Percentiles rank a stretch among this genome's conserved stretches.
Evolutionary conservation across 2,113 vertebrate genomes (phyloP).

Genomic region (Aepyceros melampus): DNA sequence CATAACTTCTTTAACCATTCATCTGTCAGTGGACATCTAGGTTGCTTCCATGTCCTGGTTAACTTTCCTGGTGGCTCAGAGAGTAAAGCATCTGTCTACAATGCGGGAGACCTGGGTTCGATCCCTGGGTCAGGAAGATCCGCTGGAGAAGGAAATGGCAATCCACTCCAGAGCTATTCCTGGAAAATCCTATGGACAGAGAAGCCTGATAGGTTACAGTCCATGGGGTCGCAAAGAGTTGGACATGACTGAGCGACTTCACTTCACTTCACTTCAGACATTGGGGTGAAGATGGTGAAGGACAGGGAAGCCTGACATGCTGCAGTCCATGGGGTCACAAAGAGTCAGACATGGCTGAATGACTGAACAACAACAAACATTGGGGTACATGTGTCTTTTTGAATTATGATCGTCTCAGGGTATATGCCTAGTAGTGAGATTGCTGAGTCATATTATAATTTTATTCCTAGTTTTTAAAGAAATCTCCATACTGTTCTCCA

Average conservation of each 20-base stretch:
- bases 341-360: not conserved
- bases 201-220: too few relatives aligned
- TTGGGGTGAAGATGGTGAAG: not conserved
- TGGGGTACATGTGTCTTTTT: not conserved
- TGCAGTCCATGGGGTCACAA: not conserved
- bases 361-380: not conserved
- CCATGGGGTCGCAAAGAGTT: too few relatives aligned
- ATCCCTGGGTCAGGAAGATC: too few relatives aligned
- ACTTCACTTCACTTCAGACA: too few relatives aligned
- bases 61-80: too few relatives aligned
- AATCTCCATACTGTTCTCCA: not conserved
- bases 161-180: too few relatives aligned
- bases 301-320: not conserved
- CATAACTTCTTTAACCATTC: not conserved
- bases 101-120: too few relatives aligned
- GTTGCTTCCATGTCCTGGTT: not conserved
- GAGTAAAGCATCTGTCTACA: too few relatives aligned
- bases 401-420: not conserved
- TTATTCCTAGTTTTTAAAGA: not conserved
- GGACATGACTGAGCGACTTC: too few relatives aligned
- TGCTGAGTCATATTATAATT: not conserved
- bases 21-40: not conserved
- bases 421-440: not conserved
- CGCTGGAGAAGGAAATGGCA: too few relatives aligned
- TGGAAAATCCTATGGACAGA: too few relatives aligned